Base-by-base conservation (phyloP, 1,140 invertebrate species). In the Zaprionus capensis region DNA sequence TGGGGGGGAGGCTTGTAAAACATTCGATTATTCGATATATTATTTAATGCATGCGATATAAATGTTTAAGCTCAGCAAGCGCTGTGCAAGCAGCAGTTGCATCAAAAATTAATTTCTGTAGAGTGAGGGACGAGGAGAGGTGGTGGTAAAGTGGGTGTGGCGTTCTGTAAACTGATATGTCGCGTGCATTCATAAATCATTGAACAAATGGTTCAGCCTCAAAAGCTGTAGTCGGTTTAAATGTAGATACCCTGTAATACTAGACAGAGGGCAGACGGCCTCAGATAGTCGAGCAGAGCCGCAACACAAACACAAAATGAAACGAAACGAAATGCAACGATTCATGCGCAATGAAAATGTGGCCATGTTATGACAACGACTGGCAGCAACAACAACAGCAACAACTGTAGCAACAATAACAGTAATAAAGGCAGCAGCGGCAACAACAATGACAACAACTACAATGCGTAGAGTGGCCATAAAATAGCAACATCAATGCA, bases 111-210 rank as follows among this genome's bases (percentile, higher is more conserved):
- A 81, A 88, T 88, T 76, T 71, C 80, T 69, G 68, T 41, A 41
- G 38, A 31, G 38, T 3, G 3, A 14, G 15, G 38, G 12, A 41
- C 15, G 38, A n/a, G 14, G 0, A 41, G 38, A n/a, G 38, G 38
- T 14, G 46, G 76, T 31, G 28, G 57, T 80, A 67, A 15, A 17
- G 28, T 56, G 56, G 44, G 56, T 44, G 56, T 26, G 46, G 22
- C 31, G 26, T 7, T 22, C 83, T 75, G 88, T 84, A 91, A 91
- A 77, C 80, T 81, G 88, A 91, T 91, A 88, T 88, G 83, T 78
- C 91, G 80, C 77, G 63, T 88, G 82, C 80, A 91, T 91, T 83
- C 88, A 91, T 91, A 91, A 91, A 88, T 91, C 84, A 91, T 91
- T 91, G 76, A 49, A 62, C 67, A 58, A 84, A 84, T 90, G 81